Conservation (phyloP, 2,888 invertebrate genomes). For the Parochlus steinenii region DNA sequence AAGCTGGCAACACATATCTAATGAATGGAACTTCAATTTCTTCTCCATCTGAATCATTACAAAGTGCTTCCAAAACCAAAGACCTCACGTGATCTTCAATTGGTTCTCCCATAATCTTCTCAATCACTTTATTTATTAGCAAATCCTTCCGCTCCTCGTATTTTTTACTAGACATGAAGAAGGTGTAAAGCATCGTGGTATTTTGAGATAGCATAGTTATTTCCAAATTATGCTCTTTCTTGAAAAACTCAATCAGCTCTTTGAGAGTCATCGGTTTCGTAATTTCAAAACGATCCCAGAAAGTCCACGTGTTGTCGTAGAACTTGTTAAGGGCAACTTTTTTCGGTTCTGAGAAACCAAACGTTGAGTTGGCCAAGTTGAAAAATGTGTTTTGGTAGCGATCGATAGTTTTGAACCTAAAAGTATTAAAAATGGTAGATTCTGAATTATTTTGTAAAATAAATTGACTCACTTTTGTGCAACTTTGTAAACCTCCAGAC, state of each 20-base stretch:
- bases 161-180: conserved; percentile 90
- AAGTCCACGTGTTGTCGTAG: conserved; percentile 83
- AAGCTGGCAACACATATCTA: conserved; percentile 72
- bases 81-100: conserved; percentile 84
- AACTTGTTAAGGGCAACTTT: conserved; percentile 71
- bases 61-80: conserved; percentile 92
- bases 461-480: conserved; percentile 40
- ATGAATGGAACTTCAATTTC: conserved; percentile 99
- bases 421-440: conserved; percentile 5
- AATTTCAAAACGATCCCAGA: conserved; percentile 96
- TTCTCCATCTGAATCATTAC: conserved; percentile 85
- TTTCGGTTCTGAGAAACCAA: conserved; percentile 91
- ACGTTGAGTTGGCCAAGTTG: conserved; percentile 90
- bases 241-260: conserved; percentile 88
- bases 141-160: conserved; percentile 70
- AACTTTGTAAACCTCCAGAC: conserved; percentile 79
- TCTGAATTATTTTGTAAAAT: not conserved
- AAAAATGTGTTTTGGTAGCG: conserved; percentile 91
- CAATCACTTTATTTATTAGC: conserved; percentile 71
- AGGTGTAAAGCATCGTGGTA: conserved; percentile 96
- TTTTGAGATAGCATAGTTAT: conserved; percentile 99
- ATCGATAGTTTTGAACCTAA: conserved; percentile 37
- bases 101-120: conserved; percentile 82
- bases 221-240: conserved; percentile 72
- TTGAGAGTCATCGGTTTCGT: conserved; percentile 68